Base-by-base conservation (phyloP, 1,140 invertebrate genomes). In the Drosophila lowei region DNA sequence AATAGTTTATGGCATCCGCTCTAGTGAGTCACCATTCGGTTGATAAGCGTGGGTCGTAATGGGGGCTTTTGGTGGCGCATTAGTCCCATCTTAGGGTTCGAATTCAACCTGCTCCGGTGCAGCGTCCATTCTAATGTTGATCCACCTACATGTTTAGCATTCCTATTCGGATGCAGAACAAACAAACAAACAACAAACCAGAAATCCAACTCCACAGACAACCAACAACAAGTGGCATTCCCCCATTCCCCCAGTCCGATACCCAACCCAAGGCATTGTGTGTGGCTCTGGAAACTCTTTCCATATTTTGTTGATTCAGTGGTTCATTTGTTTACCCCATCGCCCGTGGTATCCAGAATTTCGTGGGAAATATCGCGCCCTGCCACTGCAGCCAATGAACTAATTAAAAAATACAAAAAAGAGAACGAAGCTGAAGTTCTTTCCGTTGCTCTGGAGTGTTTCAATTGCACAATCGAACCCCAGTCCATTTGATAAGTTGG, bases 281-380 rank as follows among this genome's bases (percentile, higher is more conserved):
- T 68, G 62, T 70, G 66, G 66, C 50, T 68, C 18, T 18, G 11
- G 8, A 48, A 64, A 56, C 43, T 70, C 49, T 59, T 65, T 77
- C 15, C 28, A 56, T 61, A 48, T 67, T 67, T 13, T 81, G 83
- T 86, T 88, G 74, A 83, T 88, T 88, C 77, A 86, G 53, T 18
- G 18, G 18, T 85, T 86, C 78, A 83, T 86, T 81, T 86, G 81
- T 86, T 86, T 86, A 86, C 70, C 47, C 77, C 55, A 50, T 59
- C 50, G 38, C 16, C 41, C 53, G 34, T 34, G 9, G 57, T 57
- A 58, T 67, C 53, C 67, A 56, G 60, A 70, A 61, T 68, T 76
- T 86, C 81, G 81, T 85, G 81, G 77, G 81, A 85, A 85, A 73
- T 80, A 73, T 80, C 49, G 72, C 80, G 65, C 34, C 34, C 34